These are phyloP conservation scores for Pelodytes ibericus DNA, from an alignment of 2,797 vertebrate genomes.

Conservation along the genomic window DNA sequence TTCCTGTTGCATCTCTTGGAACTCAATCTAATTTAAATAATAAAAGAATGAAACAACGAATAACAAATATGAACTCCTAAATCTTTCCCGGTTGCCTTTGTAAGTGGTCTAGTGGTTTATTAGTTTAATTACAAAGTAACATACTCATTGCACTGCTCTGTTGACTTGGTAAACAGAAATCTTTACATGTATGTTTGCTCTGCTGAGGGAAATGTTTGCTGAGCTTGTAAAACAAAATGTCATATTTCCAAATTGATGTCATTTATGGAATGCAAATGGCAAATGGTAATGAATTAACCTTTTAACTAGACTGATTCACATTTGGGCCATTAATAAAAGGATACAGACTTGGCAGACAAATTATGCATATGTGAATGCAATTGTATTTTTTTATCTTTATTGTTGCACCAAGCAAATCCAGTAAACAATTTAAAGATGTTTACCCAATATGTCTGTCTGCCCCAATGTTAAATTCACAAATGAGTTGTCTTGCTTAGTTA, in stretches of 20 bases:
- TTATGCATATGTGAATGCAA: neutral
- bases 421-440: too few species aligned
- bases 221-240: constrained; percentile 48
- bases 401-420: too few species aligned
- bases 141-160: constrained; percentile 36
- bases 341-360: neutral
- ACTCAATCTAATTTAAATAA: too few species aligned
- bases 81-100: constrained; percentile 21
- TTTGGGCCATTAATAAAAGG: neutral
- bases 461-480: too few species aligned
- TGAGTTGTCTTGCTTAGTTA: too few species aligned
- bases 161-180: constrained; percentile 51
- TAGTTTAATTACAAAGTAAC: constrained; percentile 51
- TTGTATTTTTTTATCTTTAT: too few species aligned
- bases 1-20: too few species aligned
- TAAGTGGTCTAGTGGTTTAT: constrained; percentile 41
- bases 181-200: constrained; percentile 49
- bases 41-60: too few species aligned
- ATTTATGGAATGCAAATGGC: constrained; percentile 32
- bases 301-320: constrained; percentile 4
- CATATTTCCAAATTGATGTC: constrained; percentile 45
- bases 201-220: constrained; percentile 42
- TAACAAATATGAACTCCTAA: neutral
- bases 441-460: too few species aligned
- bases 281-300: constrained; percentile 20